Base-by-base conservation (phyloP, 2,888 invertebrate genomes). In the Sphecodes monilicornis region DNA sequence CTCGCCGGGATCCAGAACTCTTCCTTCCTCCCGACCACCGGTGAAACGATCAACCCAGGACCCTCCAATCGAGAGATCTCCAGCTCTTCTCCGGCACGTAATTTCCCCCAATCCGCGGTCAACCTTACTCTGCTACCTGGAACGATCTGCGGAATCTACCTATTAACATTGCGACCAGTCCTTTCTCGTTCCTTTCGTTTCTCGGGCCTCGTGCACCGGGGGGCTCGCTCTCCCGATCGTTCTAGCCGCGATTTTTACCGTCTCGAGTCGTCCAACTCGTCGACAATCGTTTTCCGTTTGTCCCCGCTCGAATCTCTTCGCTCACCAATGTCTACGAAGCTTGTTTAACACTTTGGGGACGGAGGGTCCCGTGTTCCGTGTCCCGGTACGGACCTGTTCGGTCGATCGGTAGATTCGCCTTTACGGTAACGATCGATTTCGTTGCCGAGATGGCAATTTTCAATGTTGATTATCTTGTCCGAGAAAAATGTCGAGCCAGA, bases 1-100 rank as follows among this genome's bases (percentile, higher is more conserved):
- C 94, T 94, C n/a, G 94, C 94, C 2, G 94, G 94, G 64, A 94
- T 94, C 94, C 94, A 94, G n/a, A 94, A 91, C 82, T 94, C 94
- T 80, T 94, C 94, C 64, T 76, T 93, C 80, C 92, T 93, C 13
- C 92, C 89, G 69, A 92, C 91, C 43, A 91, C 87, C 0, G 92
- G 91, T 11, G 91, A 92, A 26, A 94, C 94, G 13, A 94, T 92
- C 73, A 94, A 87, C 36, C 94, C 94, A 36, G 94, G 94, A 68
- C 94, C 94, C 36, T 94, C 94, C 26, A 94, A 80, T 22, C 93
- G 93, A 5, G 91, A 92, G 10, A 94, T 93, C 8, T 94, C 90
- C n/a, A 94, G 85, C 77, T 94, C 94, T 78, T 94, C 94, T 22
- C 94, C 94, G 8, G 93, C 93, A 8, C 92, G 93, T 60, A 94